Base-by-base conservation (phyloP, 2,888 invertebrate species). In the Sphecodes monilicornis region DNA sequence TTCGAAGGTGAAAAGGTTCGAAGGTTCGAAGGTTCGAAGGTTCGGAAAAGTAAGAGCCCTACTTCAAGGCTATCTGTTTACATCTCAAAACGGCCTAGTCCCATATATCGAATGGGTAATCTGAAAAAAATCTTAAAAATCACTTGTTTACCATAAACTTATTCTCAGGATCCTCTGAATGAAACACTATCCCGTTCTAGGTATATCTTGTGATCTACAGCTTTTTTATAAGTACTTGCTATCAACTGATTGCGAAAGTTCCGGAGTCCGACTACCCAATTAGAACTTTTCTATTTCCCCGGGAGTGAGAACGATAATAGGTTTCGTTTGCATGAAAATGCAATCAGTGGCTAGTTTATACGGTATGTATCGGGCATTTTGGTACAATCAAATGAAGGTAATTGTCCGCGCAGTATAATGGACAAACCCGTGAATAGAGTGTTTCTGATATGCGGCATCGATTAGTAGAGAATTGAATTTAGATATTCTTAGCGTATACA, bases 281-380 rank as follows among this genome's bases (percentile, higher is more conserved):
- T 60, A 60, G 60, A 60, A 60, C 29, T 60, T 60, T 60, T 60
- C 60, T 60, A 60, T 60, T 60, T 60, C 60, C 29, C 0, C 16
- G 60, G 18, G 60, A 29, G 60, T 8, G 18, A 29, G 29, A 29
- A 60, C 60, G 60, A 60, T 60, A 60, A 60, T 60, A 60, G 60
- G 60, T 60, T 60, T 18, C 60, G 60, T 60, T 60, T 60, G 60
- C 60, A 60, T 29, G 60, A 60, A 60, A 60, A 60, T 8, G 60
- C 29, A 29, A 60, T 60, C 60, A 60, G 60, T 60, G 60, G 29
- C 60, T 29, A 8, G 60, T 60, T 60, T 60, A 60, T 60, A 60
- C 60, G 1, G 60, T 18, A 60, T 60, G 60, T 60, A 60, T 60
- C 29, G 60, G 3, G 1, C 32, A 16, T 66, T 66, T 66, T 18